Evolutionary conservation across 1,140 invertebrate species (phyloP).

Genomic region (Oryctes rhinoceros): DNA sequence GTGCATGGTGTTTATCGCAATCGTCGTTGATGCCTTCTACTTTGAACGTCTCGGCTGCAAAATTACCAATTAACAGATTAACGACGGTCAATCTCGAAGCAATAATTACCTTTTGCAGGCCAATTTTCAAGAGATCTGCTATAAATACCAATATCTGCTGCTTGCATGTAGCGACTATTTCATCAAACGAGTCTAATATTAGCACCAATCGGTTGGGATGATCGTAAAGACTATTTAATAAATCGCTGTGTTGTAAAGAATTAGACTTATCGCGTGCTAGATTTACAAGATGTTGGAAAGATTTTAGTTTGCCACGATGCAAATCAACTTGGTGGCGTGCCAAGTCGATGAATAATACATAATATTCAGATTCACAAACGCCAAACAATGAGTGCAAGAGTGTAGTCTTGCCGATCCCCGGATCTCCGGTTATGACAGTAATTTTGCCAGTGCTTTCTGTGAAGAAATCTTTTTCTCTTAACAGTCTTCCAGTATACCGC

Average conservation of each 20-base stretch:
- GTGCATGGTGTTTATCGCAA: not conserved
- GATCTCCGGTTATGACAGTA: not conserved
- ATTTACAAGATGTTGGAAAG: not conserved
- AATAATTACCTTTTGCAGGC: not conserved
- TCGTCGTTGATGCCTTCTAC: not conserved
- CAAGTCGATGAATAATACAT: not conserved
- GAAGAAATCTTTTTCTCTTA: not conserved
- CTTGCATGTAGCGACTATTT: not conserved
- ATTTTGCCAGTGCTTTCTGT: not conserved
- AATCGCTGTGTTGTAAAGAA: not conserved
- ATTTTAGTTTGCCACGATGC: not conserved
- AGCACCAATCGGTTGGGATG: not conserved
- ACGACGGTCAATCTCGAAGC: not conserved
- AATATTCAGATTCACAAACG: not conserved
- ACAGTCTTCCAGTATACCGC: not conserved
- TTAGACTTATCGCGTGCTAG: not conserved
- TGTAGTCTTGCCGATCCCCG: not conserved
- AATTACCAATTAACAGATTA: not conserved
- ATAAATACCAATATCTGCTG: not conserved
- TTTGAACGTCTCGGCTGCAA: not conserved
- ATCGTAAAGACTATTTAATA: not conserved
- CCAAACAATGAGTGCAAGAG: not conserved
- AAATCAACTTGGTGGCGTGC: not conserved
- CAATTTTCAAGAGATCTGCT: not conserved
- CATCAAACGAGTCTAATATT: conserved; percentile 4